Evolutionary conservation across 1,140 invertebrate species (phyloP).

Genomic region (Harpegnathos saltator): DNA sequence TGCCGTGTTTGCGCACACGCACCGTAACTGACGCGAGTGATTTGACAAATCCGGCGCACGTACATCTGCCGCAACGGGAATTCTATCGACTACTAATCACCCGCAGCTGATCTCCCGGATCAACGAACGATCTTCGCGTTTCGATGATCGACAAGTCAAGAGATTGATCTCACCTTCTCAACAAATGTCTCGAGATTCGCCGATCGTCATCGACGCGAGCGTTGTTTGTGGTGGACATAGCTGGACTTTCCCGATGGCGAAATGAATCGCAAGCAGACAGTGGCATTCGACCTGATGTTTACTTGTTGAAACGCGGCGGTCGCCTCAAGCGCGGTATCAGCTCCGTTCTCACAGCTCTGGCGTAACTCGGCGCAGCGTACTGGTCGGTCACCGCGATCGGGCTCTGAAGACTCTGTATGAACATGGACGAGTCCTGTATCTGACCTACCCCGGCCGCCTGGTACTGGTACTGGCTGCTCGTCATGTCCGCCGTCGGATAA

Average conservation of each 20-base stretch:
- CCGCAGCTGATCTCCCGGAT: neutral
- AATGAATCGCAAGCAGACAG: too few relatives aligned
- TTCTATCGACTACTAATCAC: neutral
- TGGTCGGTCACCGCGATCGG: conserved; percentile 79
- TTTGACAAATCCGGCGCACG: conserved; percentile 43
- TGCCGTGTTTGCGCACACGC: neutral
- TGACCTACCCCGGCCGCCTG: conserved; percentile 75
- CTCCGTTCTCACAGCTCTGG: conserved; percentile 77
- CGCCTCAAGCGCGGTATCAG: conserved; percentile 76
- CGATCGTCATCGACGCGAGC: neutral
- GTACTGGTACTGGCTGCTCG: conserved; percentile 77
- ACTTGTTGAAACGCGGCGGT: conserved; percentile 78
- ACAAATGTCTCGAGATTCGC: conserved; percentile 2
- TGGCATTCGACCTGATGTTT: conserved; percentile 27
- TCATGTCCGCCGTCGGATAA: conserved; percentile 74
- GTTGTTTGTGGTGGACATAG: too few relatives aligned
- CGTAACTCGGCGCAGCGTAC: conserved; percentile 78
- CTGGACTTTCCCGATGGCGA: too few relatives aligned
- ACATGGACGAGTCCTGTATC: conserved; percentile 78
- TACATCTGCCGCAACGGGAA: conserved; percentile 15
- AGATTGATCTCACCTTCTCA: neutral
- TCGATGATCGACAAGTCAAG: conserved; percentile 1
- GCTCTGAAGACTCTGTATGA: conserved; percentile 77
- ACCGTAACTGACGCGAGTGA: conserved; percentile 6
- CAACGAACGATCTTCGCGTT: conserved; percentile 4